Evolutionary conservation across 2,113 vertebrate genomes (phyloP), one percentile per base, ranked within the genome.

Genomic region (Mesocricetus auratus): DNA sequence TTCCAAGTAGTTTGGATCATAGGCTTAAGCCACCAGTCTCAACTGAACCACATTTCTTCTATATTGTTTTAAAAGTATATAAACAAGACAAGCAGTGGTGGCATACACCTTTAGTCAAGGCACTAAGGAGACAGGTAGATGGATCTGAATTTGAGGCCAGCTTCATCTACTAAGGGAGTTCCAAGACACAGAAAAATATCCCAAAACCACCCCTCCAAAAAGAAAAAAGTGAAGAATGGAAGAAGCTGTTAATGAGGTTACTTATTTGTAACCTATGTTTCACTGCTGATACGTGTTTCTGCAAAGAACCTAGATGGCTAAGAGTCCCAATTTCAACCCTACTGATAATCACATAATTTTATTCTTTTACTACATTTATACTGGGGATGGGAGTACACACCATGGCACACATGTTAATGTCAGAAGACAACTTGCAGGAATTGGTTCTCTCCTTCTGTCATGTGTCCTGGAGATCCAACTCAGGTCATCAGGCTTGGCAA

Each of bases 261-360:
- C 50, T 42, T 50, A 90, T 31, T 62, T 90, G 29, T 60, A 75
- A 7, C 36, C 50, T 56, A 56, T n/a, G 36, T 71, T 95, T 95
- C 56, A 71, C n/a, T 39, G 26, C 66, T 42, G 33, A 68, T 71
- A 86, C 47, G 26, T 60, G 29, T 21, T 93, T 77, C 91, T 79
- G 4, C 22, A 86, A 93, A 69, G 39, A 94, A 73, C 6, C 12
- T 3, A 75, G 56, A 89, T 42, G 50, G 75, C 36, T 89, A 33
- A 78, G 26, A 74, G 11, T 53, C 26, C 42, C 79, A 94, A 87
- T 90, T 85, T 33, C 68, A 87, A 96, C 58, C 91, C 45, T 79
- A 77, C 26, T 15, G 62, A 88, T 88, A 58, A 73, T 79, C 77
- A 79, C 50, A 53, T 33, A 81, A 81, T 22, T 22, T 50, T 81